These are phyloP conservation scores for Charadrius vociferus DNA, from an alignment of 2,113 vertebrate genomes.

Conservation along the genomic window DNA sequence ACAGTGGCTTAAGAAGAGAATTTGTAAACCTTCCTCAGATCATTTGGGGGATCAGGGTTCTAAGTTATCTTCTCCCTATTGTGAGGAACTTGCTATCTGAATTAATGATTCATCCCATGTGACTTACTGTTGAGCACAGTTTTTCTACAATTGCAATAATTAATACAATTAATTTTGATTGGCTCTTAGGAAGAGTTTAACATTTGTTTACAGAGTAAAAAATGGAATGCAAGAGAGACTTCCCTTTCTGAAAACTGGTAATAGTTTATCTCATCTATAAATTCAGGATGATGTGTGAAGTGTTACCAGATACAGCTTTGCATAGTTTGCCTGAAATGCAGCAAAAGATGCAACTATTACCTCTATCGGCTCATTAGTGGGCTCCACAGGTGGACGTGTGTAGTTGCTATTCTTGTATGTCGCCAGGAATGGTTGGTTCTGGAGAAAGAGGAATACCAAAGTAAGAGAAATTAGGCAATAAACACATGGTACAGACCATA, in stretches of 20 bases:
- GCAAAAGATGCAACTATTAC: conserved; percentile 66
- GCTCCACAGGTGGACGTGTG: conserved; percentile 64
- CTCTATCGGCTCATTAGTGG: conserved; percentile 65
- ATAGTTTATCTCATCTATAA: background rate
- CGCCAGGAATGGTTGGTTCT: conserved; percentile 83
- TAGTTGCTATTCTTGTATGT: conserved; percentile 85
- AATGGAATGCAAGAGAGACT: background rate
- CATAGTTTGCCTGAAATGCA: background rate
- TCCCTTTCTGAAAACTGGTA: background rate
- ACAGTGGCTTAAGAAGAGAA: background rate
- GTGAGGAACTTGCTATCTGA: background rate
- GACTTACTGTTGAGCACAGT: background rate
- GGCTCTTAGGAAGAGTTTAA: background rate
- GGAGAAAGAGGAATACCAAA: background rate
- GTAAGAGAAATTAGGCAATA: background rate
- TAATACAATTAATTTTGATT: background rate
- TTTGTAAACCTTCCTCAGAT: background rate
- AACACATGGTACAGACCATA: background rate
- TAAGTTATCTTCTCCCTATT: background rate
- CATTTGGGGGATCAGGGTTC: background rate
- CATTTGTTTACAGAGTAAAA: background rate
- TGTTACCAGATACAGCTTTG: background rate
- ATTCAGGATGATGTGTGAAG: background rate
- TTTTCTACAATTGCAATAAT: background rate
- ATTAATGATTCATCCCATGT: background rate